Evolutionary conservation across 2,113 vertebrate genomes (phyloP).

Genomic region (Tenrec ecaudatus): DNA sequence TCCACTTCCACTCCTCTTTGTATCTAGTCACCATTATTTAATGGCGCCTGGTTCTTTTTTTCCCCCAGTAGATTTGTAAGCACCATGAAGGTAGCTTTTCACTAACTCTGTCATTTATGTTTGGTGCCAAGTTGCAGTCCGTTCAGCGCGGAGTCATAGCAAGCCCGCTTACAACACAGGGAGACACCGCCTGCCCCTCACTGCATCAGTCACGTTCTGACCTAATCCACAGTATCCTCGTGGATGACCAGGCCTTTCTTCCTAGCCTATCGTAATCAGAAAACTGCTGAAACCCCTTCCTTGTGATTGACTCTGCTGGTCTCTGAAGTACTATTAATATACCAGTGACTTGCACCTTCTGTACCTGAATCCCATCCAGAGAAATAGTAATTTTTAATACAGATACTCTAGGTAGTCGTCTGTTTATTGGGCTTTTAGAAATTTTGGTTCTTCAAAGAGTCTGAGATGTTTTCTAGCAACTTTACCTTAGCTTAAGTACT

Average conservation of each 20-base stretch:
- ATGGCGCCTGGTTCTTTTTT: background rate
- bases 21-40: no score
- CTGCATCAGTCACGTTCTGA: background rate
- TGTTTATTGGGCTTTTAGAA: constrained; percentile 18
- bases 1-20: background rate
- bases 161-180: background rate
- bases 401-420: background rate
- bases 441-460: background rate
- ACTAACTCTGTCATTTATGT: background rate
- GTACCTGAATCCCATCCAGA: background rate
- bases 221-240: background rate
- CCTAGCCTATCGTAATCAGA: background rate
- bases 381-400: constrained; percentile 21
- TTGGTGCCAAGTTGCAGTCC: background rate
- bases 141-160: background rate
- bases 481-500: background rate
- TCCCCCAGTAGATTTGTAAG: background rate
- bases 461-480: background rate
- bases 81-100: background rate
- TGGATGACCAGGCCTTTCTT: background rate
- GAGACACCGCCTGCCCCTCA: background rate
- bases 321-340: background rate
- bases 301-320: background rate
- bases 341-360: background rate
- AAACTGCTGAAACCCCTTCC: background rate